These are phyloP conservation scores for Dreissena polymorpha DNA, from an alignment of 1,140 invertebrate species.

Conservation along the genomic window DNA sequence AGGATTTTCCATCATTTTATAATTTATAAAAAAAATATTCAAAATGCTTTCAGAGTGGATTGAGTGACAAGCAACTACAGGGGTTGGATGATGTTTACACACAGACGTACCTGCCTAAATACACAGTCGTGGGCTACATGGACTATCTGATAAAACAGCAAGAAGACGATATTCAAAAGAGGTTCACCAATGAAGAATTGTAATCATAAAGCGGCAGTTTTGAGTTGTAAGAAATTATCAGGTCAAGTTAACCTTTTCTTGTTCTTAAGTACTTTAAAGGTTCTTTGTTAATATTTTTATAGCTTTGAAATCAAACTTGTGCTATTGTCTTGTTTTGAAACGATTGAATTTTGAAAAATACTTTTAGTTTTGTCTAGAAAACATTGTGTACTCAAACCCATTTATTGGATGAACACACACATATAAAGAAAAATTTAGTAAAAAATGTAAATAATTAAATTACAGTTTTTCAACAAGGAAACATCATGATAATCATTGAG, in stretches of 20 bases:
- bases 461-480: too few species aligned
- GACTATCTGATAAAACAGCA: conserved; percentile 69
- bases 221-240: not conserved
- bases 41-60: conserved; percentile 65
- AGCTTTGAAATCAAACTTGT: too few species aligned
- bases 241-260: not conserved
- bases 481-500: too few species aligned
- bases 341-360: too few species aligned
- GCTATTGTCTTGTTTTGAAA: too few species aligned
- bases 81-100: conserved; percentile 72
- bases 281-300: conserved; percentile 2
- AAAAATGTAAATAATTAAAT: too few species aligned
- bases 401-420: too few species aligned
- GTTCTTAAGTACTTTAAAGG: not conserved
- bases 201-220: conserved; percentile 10
- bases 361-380: too few species aligned
- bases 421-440: too few species aligned
- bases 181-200: conserved; percentile 52
- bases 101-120: conserved; percentile 74
- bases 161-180: conserved; percentile 61
- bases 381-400: too few species aligned
- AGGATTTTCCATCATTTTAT: too few species aligned
- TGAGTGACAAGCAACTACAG: conserved; percentile 68
- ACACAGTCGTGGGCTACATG: conserved; percentile 77
- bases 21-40: too few species aligned